phyloP scores from a whole-genome alignment of 2,113 vertebrate species.

The Ctenodactylus gundi region DNA sequence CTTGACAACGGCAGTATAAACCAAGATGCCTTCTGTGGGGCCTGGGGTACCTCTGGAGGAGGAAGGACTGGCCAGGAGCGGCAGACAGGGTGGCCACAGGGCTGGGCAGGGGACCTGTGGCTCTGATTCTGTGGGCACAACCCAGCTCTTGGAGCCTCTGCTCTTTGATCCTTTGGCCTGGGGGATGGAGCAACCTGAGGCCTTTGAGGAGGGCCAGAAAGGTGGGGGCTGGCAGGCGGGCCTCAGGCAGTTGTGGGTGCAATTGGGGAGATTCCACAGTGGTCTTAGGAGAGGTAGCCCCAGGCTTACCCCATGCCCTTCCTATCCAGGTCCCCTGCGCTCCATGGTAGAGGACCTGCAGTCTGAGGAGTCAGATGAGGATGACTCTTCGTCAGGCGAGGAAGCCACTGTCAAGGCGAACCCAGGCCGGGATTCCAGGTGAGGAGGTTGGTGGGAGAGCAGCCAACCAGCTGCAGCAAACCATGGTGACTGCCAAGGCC shows the following conservation, averaged over 20 bases:
- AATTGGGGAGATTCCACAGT: neutral
- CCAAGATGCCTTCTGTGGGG: slow-evolving; percentile 71
- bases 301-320: neutral
- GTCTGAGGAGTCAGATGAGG: slow-evolving; percentile 96
- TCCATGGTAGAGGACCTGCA: slow-evolving; percentile 98
- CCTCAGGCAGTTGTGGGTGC: neutral
- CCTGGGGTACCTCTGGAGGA: slow-evolving; percentile 63
- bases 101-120: neutral
- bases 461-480: neutral
- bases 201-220: slow-evolving; percentile 35
- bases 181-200: slow-evolving; percentile 32
- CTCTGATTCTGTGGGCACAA: neutral
- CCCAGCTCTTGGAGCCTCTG: neutral
- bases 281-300: neutral
- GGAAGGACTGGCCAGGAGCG: neutral
- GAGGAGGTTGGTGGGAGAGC: slow-evolving; percentile 23
- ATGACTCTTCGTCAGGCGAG: slow-evolving; percentile 95
- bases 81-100: neutral
- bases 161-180: neutral
- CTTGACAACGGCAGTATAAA: slow-evolving; percentile 73
- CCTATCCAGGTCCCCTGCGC: slow-evolving; percentile 90
- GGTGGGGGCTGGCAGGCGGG: neutral
- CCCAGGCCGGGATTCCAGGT: slow-evolving; percentile 94
- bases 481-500: rapidly evolving
- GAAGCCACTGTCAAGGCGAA: slow-evolving; percentile 92